These are phyloP conservation scores for Abscondita cerata DNA, from an alignment of 2,888 invertebrate genomes.

Conservation along the genomic window DNA sequence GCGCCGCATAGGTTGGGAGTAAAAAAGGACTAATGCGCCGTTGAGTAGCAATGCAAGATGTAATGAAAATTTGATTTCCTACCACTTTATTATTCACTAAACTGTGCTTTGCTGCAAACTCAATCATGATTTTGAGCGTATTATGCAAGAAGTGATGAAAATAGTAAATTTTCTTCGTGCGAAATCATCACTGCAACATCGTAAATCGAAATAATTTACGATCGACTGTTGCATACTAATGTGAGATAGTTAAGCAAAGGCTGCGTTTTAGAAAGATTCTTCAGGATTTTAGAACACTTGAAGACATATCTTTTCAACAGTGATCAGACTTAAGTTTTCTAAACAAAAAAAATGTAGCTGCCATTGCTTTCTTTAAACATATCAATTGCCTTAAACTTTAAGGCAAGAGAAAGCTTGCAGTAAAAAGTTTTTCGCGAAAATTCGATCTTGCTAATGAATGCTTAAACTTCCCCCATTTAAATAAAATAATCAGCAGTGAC, in stretches of 20 bases:
- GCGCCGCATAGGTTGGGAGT: neutral
- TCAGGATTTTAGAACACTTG: neutral
- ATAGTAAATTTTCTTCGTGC: conserved; percentile 4
- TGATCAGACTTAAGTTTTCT: neutral
- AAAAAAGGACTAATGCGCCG: neutral
- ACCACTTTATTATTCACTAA: neutral
- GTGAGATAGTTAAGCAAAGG: neutral
- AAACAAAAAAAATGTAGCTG: neutral
- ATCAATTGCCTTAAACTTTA: neutral
- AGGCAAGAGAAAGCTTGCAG: neutral
- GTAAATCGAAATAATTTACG: conserved; percentile 9
- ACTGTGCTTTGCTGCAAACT: neutral
- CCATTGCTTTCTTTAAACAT: neutral
- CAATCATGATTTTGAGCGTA: no score
- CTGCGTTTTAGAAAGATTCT: conserved; percentile 7
- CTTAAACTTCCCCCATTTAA: neutral
- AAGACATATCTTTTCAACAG: conserved; percentile 3
- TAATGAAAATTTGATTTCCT: neutral
- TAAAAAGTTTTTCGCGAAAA: neutral
- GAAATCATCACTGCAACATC: conserved; percentile 22
- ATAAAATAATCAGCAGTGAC: neutral
- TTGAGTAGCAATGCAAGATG: no score
- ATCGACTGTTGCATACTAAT: neutral
- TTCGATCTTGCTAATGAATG: neutral
- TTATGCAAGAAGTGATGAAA: neutral